phyloP scores from a whole-genome alignment of 2,113 vertebrate genomes.

The Microcebus lehilahytsara region DNA sequence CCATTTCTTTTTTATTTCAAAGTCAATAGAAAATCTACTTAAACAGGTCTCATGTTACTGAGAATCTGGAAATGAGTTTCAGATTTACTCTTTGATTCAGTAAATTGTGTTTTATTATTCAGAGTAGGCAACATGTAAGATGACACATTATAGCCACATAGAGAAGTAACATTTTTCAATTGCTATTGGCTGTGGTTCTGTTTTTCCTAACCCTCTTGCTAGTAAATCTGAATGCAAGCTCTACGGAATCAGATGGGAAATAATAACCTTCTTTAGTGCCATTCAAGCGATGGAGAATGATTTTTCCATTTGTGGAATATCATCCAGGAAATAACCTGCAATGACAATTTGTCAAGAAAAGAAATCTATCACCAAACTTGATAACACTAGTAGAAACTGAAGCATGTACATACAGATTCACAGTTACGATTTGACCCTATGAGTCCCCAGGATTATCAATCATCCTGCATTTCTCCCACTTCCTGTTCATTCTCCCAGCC shows the following conservation, averaged over 20 bases:
- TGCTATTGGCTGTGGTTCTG: constrained; percentile 66
- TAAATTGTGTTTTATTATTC: constrained; percentile 64
- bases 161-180: constrained; percentile 69
- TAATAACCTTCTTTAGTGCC: constrained; percentile 75
- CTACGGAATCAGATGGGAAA: constrained; percentile 69
- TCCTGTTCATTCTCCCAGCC: neutral
- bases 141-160: constrained; percentile 57
- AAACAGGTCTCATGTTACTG: constrained; percentile 32
- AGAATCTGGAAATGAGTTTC: constrained; percentile 52
- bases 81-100: constrained; percentile 56
- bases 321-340: constrained; percentile 70
- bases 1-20: constrained; percentile 52
- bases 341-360: constrained; percentile 74
- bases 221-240: constrained; percentile 74
- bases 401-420: constrained; percentile 36
- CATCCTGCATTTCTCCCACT: neutral
- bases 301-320: constrained; percentile 77
- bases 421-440: constrained; percentile 60
- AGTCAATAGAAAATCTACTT: constrained; percentile 49
- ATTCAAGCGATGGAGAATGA: constrained; percentile 71
- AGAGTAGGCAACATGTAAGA: constrained; percentile 46
- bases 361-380: constrained; percentile 73
- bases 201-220: constrained; percentile 75
- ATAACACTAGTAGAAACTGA: constrained; percentile 43
- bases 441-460: constrained; percentile 37